phyloP scores from a whole-genome alignment of 2,113 vertebrate species.

The Sisor rabdophorus region DNA sequence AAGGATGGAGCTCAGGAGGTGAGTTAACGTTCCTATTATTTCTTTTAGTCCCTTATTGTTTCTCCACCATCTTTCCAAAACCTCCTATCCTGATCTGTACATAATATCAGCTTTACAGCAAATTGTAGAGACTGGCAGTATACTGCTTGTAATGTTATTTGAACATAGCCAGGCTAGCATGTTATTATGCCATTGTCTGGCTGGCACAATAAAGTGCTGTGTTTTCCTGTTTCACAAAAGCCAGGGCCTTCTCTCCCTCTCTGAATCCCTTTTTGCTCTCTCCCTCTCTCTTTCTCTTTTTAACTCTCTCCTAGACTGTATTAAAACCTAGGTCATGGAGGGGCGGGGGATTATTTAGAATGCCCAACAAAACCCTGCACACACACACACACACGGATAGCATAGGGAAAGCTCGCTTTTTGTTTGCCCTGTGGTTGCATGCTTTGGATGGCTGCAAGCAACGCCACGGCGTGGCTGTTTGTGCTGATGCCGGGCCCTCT shows the following conservation, averaged over 20 bases:
- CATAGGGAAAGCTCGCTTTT: slow-evolving; percentile 36
- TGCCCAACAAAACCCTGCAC: slow-evolving; percentile 62
- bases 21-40: slow-evolving; percentile 39
- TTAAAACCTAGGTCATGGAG: slow-evolving; percentile 48
- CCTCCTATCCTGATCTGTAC: slow-evolving; percentile 45
- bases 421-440: slow-evolving; percentile 36
- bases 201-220: slow-evolving; percentile 77
- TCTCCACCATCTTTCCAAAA: slow-evolving; percentile 27
- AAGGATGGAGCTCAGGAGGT: slow-evolving; percentile 94
- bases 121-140: slow-evolving; percentile 63
- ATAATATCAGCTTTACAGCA: slow-evolving; percentile 69
- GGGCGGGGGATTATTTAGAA: slow-evolving; percentile 66
- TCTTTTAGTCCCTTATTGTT: slow-evolving; percentile 17
- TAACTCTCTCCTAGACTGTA: slow-evolving; percentile 40
- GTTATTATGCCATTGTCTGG: slow-evolving; percentile 79
- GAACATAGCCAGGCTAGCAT: slow-evolving; percentile 72
- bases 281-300: slow-evolving; percentile 39
- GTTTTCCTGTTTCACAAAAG: slow-evolving; percentile 71
- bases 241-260: slow-evolving; percentile 60
- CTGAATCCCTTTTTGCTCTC: slow-evolving; percentile 10
- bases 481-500: slow-evolving; percentile 48
- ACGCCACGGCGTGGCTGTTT: slow-evolving; percentile 44
- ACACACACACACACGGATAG: slow-evolving; percentile 46
- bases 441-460: slow-evolving; percentile 29
- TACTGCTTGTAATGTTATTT: slow-evolving; percentile 71